Evolutionary conservation across 2,888 invertebrate genomes (phyloP).

Genomic region (Phaedon cochleariae): DNA sequence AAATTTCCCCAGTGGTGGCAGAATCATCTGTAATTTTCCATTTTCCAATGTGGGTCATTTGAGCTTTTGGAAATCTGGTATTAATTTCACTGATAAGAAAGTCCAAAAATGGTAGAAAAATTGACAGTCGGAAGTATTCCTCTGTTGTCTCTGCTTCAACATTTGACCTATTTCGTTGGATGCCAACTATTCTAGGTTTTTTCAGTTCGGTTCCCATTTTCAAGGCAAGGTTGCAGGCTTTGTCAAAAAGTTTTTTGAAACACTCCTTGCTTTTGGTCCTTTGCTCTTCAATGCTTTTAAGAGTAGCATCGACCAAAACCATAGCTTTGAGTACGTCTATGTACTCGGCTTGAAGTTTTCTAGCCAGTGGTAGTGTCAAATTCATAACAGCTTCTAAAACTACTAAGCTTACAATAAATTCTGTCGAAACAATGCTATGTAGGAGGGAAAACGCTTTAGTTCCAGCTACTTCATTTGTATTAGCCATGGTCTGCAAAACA

Average conservation of each 20-base stretch:
- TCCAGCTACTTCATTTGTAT: neutral
- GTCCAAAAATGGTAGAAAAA: slow-evolving; percentile 6
- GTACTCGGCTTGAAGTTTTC: no score
- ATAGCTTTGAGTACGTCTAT: no score
- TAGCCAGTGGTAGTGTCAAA: no score
- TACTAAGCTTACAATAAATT: no score
- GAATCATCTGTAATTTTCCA: neutral
- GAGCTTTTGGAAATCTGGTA: neutral
- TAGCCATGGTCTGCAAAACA: neutral
- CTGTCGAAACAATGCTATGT: no score
- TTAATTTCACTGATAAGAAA: neutral
- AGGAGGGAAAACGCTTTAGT: neutral
- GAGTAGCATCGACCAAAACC: no score
- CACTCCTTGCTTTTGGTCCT: no score
- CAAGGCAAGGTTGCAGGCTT: no score
- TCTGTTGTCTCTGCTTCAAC: neutral
- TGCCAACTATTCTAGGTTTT: neutral
- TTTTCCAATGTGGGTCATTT: neutral
- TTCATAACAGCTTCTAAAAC: no score
- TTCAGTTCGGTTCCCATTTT: neutral
- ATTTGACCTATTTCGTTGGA: slow-evolving; percentile 5
- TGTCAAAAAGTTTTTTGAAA: no score
- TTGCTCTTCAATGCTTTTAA: no score
- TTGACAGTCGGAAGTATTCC: neutral
- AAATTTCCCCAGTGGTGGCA: neutral